Base-by-base conservation (phyloP, 2,888 invertebrate species). In the Lagria hirta region DNA sequence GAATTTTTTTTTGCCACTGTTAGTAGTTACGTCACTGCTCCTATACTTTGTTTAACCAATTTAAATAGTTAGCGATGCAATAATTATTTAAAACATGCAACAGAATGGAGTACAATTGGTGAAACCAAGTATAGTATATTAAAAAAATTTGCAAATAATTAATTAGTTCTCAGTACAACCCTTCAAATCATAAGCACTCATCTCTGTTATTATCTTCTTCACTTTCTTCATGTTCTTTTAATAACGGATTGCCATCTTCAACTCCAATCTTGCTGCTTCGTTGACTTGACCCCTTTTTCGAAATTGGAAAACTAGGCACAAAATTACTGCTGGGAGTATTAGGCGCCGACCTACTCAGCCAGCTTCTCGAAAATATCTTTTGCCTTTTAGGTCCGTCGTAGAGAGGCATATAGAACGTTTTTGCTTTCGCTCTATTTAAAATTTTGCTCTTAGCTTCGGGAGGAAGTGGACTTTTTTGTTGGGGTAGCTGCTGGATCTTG, bases 311-410 rank as follows among this genome's bases (percentile, higher is more conserved):
- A 51, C 83, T 75, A 5, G 86, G 84, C 8, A 83, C 82, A 36
- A 83, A 73, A 16, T 80, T 81, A 17, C 84, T 73, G 50, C 83
- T 82, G 0, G 89, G 89, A 0, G 88, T 89, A 2, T 84, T 86
- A 1, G 89, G 89, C 0, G 89, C 89, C 0, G 88, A 88, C 13
- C 86, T 51, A 1, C 88, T 86, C 4, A 86, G 74, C 74, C 83
- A 83, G 24, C 83, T 75, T 49, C 64, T 70, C 5, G 64, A 51
- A 47, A 64, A 64, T 14, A 63, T 52, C 22, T 57, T 61, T 30
- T 36, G 27, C 27, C 41, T 57, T 24, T 41, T 56, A 48, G 57
- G 44, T 21, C 61, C 65, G 28, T 68, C 64, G 21, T 75, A 73
- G 48, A 84, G 71, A 3, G 84, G 84, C 77, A 84, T 82, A 61